phyloP scores from a whole-genome alignment of 2,888 invertebrate genomes.

The Drosophila pseudotakahashii region DNA sequence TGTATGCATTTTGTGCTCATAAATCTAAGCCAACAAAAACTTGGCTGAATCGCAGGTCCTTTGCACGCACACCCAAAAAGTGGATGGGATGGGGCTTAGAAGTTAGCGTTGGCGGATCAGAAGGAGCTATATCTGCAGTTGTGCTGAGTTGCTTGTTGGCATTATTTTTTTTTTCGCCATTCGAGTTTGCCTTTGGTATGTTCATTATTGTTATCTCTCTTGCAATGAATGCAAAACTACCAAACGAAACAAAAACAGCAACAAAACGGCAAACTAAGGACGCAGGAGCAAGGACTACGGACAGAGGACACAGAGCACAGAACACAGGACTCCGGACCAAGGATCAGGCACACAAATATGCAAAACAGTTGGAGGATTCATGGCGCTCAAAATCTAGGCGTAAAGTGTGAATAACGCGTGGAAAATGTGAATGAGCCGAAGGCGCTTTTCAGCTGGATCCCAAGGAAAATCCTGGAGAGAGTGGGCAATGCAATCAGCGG shows the following conservation, averaged over 20 bases:
- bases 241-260: conserved; percentile 56
- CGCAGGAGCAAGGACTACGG: conserved; percentile 7
- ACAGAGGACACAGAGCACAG: not conserved
- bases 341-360: conserved; percentile 69
- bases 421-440: conserved; percentile 72
- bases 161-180: conserved; percentile 61
- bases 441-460: conserved; percentile 56
- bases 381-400: conserved; percentile 78
- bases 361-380: conserved; percentile 77
- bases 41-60: conserved; percentile 51
- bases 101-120: conserved; percentile 26
- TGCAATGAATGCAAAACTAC: conserved; percentile 75
- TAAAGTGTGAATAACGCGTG: conserved; percentile 75
- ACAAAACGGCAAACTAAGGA: conserved; percentile 26
- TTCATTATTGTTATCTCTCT: conserved; percentile 83
- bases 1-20: conserved; percentile 35
- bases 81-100: conserved; percentile 3
- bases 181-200: conserved; percentile 79
- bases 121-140: conserved; percentile 27
- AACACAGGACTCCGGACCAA: conserved; percentile 1
- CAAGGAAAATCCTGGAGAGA: conserved; percentile 15
- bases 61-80: conserved; percentile 65
- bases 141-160: conserved; percentile 41
- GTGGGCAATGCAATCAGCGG: conserved; percentile 82
- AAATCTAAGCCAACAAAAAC: conserved; percentile 52